Evolutionary conservation across 2,113 vertebrate species (phyloP), one percentile per base, ranked within the genome.

Genomic region (Anser cygnoides): DNA sequence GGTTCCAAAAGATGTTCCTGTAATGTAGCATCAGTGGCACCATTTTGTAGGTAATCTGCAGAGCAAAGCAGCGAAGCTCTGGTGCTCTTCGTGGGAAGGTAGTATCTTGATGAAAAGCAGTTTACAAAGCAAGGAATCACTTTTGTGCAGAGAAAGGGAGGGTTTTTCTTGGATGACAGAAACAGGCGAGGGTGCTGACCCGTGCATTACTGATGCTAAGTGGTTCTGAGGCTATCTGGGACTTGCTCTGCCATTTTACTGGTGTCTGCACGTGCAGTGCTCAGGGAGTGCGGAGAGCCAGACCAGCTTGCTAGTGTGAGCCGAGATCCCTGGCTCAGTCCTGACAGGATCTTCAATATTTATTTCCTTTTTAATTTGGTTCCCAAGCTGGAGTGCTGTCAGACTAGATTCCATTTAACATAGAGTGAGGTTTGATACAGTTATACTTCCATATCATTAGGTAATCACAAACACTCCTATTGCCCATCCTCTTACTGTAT

Each of bases 301-400:
- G 61, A 28, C 15, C 2, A 0, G 68, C 70, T 35, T 78, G 65
- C 20, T 63, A 62, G 77, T 2, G 1, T 2, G 33, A 77, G 70
- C 39, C 22, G 37, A n/a, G 44, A 58, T 65, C 50, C 68, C 61
- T n/a, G 33, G 3, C 50, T 68, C 0, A 0, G 11, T 21, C 79
- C 72, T 95, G 85, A 68, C 68, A 84, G 78, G 17, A 17, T 75
- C 57, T 96, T 90, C 68, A 35, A 1, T 86, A 75, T 77, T 91
- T 86, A 80, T 62, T 91, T 78, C 58, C 33, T 84, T 68, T 65
- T 46, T 46, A 65, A 93, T 92, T 93, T 92, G 55, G 86, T 88
- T 96, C 62, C 50, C 23, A 65, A 89, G 77, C 86, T 15, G 16
- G 84, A 94, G 83, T 72, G 81, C 84, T 91, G 49, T 95, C 89